Conservation (phyloP, 2,797 vertebrate genomes). For the Syndactyla subalaris region DNA sequence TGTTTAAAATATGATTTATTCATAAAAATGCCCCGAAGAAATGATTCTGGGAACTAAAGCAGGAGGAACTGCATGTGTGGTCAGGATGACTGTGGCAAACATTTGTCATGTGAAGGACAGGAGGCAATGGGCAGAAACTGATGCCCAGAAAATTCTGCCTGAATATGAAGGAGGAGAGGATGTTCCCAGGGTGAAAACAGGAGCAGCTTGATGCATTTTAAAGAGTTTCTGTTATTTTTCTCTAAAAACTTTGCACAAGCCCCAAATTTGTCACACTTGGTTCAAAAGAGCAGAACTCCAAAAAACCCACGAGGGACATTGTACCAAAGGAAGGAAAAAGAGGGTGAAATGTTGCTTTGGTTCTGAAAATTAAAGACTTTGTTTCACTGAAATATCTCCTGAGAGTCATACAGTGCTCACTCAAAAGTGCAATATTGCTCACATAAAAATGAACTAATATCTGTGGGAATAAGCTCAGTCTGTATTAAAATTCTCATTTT, state of each 20-base stretch:
- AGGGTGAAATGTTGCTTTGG: not conserved
- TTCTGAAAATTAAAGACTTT: not conserved
- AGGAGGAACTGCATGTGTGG: not conserved
- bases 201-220: not conserved
- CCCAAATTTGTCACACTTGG: not conserved
- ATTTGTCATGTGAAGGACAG: not conserved
- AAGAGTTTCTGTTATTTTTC: not conserved
- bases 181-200: not conserved
- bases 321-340: not conserved
- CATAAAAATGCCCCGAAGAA: not conserved
- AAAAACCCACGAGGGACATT: too few relatives aligned
- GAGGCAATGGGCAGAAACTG: not conserved
- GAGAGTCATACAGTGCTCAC: not conserved
- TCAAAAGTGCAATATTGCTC: not conserved
- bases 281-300: not conserved
- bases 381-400: not conserved
- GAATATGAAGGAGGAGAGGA: not conserved
- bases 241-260: not conserved
- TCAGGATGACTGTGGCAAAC: fast-evolving
- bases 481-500: not conserved
- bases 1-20: not conserved
- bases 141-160: not conserved
- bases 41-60: not conserved
- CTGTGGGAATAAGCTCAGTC: not conserved
- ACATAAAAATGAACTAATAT: not conserved